These are phyloP conservation scores for Gavialis gangeticus DNA, from an alignment of 2,113 vertebrate species.

Conservation along the genomic window DNA sequence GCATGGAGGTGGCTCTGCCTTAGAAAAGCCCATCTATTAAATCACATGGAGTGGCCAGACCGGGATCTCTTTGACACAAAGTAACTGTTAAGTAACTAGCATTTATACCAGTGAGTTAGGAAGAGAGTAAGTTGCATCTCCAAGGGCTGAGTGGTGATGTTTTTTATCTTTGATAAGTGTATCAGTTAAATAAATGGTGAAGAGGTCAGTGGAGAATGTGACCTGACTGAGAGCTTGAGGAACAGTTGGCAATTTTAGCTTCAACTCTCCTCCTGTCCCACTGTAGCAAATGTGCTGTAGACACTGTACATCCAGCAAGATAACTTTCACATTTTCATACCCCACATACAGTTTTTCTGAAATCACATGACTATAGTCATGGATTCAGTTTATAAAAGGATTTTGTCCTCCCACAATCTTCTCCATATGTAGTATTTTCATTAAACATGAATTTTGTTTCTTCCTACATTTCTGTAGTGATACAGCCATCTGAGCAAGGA, in stretches of 20 bases:
- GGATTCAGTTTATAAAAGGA: background rate
- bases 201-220: background rate
- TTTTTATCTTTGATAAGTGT: no score
- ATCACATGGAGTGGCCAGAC: background rate
- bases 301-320: rapidly evolving
- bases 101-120: background rate
- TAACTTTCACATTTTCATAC: background rate
- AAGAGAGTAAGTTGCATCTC: background rate
- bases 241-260: background rate
- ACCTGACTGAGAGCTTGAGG: background rate
- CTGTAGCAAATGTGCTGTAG: rapidly evolving
- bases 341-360: rapidly evolving
- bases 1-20: background rate
- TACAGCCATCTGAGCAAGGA: background rate
- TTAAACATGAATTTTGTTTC: no score
- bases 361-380: background rate
- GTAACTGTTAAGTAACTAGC: background rate
- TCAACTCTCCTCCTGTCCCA: rapidly evolving
- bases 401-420: background rate
- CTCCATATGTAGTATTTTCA: no score
- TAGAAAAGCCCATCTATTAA: background rate
- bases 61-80: background rate
- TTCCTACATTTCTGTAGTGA: rapidly evolving
- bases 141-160: no score
- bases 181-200: background rate